Base-by-base conservation (phyloP, 2,888 invertebrate species). In the Drosophila nr. fundita region DNA sequence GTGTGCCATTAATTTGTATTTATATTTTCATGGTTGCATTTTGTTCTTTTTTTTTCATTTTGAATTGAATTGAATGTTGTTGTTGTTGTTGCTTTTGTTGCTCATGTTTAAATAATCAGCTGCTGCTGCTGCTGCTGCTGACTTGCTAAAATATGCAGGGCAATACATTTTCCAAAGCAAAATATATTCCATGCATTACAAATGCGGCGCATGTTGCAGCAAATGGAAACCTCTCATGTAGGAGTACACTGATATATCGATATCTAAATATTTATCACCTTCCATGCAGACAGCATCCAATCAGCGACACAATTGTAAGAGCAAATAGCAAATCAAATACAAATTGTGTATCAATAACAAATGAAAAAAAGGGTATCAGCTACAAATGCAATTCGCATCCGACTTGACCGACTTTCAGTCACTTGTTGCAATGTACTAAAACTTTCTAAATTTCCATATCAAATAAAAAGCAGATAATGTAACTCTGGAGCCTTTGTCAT, bases 121-220 rank as follows among this genome's bases (percentile, higher is more conserved):
- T 63, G 27, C n/a, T 42, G 38, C 8, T 18, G 32, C 57, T 45
- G 13, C 10, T 63, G 61, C 62, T 76, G 76, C 52, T 72, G 67
- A 57, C 66, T 70, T 60, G 60, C 57, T 70, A 42, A 78, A 73
- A 67, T 85, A 75, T 83, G 70, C 77, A 71, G 49, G 55, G 73
- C 72, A 64, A 69, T 74, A 72, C 65, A 58, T 73, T 75, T 80
- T 66, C 53, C 32, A 55, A 69, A 77, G 66, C 71, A 68, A 75
- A 85, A 86, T 82, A 76, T 88, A 85, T 85, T 88, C 85, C 85
- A 88, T 85, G 88, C 85, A 85, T 85, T 73, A 32, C 78, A 86
- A 85, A 82, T 79, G 73, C 65, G 57, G 18, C 45, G 58, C 58
- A 38, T 52, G 57, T 30, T 59, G 53, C 10, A 50, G 38, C n/a